Percentiles rank a stretch among this genome's conserved stretches.
These are phyloP conservation scores for Trematomus bernacchii DNA, from an alignment of 2,797 vertebrate species.

Conservation along the genomic window DNA sequence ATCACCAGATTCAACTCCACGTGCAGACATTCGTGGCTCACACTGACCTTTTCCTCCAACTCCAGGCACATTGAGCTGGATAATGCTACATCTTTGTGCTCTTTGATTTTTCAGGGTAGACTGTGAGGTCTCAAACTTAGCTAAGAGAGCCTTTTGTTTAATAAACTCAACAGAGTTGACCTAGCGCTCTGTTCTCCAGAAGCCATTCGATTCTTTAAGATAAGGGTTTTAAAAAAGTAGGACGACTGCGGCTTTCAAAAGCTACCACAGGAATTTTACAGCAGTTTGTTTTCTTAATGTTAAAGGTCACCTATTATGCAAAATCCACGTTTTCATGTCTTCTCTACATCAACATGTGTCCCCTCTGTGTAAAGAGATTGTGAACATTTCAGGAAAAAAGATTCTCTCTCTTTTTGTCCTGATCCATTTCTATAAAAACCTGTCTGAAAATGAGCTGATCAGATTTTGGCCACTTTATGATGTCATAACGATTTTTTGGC, in stretches of 20 bases:
- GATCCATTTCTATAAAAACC: no score
- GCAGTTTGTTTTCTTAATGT: background rate
- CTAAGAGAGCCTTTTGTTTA: slow-evolving; percentile 79
- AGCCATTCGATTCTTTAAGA: slow-evolving; percentile 37
- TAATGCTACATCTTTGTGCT: slow-evolving; percentile 82
- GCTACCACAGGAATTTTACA: background rate
- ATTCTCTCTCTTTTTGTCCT: no score
- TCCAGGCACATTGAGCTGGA: slow-evolving; percentile 75
- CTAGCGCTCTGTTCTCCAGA: slow-evolving; percentile 53
- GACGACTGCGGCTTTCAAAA: slow-evolving; percentile 18
- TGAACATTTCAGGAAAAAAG: no score
- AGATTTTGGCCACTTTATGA: no score
- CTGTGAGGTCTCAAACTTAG: slow-evolving; percentile 61
- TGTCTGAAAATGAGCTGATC: no score
- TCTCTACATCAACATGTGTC: no score
- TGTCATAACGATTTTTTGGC: no score
- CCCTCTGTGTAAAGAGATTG: no score
- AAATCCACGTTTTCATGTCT: no score
- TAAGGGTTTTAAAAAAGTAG: slow-evolving; percentile 21
- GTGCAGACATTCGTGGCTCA: slow-evolving; percentile 76
- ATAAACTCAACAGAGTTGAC: slow-evolving; percentile 49
- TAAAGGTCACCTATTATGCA: no score
- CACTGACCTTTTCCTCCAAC: slow-evolving; percentile 83
- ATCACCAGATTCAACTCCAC: slow-evolving; percentile 81
- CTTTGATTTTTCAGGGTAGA: slow-evolving; percentile 59